Percentiles rank a stretch among this genome's conserved stretches.
These are phyloP conservation scores for Ophion ventricosus DNA, from an alignment of 2,888 invertebrate species.

Conservation along the genomic window DNA sequence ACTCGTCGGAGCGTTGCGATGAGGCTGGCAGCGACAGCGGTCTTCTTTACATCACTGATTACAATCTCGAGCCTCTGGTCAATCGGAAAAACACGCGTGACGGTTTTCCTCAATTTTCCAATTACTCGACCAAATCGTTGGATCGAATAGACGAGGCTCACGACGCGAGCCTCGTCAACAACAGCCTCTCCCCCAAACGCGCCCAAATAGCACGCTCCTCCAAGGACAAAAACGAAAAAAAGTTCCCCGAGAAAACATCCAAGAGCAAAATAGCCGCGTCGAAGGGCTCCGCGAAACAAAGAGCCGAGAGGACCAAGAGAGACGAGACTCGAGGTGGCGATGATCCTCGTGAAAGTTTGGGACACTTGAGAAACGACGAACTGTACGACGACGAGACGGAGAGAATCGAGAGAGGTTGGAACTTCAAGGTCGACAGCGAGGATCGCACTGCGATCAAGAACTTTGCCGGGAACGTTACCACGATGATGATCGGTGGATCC, in stretches of 20 bases:
- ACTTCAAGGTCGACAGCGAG: constrained; percentile 69
- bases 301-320: constrained; percentile 42
- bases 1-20: background rate
- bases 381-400: constrained; percentile 73
- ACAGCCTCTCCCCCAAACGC: constrained; percentile 27
- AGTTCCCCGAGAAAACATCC: constrained; percentile 57
- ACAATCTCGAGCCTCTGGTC: constrained; percentile 75
- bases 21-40: constrained; percentile 82
- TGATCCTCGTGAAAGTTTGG: constrained; percentile 60
- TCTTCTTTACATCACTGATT: constrained; percentile 80
- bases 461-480: constrained; percentile 46
- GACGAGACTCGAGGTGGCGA: constrained; percentile 71
- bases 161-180: constrained; percentile 87
- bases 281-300: constrained; percentile 63
- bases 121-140: constrained; percentile 88
- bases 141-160: constrained; percentile 91
- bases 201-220: constrained; percentile 23
- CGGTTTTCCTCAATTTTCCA: constrained; percentile 27
- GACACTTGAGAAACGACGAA: constrained; percentile 76
- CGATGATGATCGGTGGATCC: background rate
- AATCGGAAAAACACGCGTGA: constrained; percentile 48
- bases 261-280: constrained; percentile 55
- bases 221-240: constrained; percentile 50
- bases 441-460: constrained; percentile 66
- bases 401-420: constrained; percentile 70